These are phyloP conservation scores for Eupithecia dodoneata DNA, from an alignment of 2,888 invertebrate genomes.

Conservation along the genomic window DNA sequence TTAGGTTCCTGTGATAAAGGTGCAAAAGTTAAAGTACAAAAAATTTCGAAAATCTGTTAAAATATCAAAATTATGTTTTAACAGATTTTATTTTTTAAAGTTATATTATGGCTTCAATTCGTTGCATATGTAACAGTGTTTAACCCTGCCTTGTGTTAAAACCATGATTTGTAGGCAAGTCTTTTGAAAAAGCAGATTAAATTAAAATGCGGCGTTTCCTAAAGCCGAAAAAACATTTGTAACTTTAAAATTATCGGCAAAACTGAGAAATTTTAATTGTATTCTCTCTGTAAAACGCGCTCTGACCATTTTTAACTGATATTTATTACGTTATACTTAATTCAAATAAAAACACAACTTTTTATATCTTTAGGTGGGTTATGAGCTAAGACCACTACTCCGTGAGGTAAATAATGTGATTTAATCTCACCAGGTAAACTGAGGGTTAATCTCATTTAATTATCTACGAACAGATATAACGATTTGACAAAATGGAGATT, in stretches of 20 bases:
- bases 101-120: background rate
- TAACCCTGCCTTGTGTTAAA: background rate
- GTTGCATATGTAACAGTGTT: background rate
- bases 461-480: background rate
- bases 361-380: too few relatives aligned
- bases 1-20: background rate
- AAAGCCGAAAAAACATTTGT: background rate
- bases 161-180: background rate
- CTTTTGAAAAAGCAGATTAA: background rate
- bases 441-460: background rate
- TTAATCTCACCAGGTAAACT: too few relatives aligned
- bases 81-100: too few relatives aligned
- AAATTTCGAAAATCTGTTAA: background rate
- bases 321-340: background rate
- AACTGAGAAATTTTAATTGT: background rate
- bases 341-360: too few relatives aligned
- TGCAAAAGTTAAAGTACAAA: background rate
- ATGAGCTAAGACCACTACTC: too few relatives aligned
- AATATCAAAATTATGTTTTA: background rate
- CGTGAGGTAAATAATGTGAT: too few relatives aligned
- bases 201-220: background rate
- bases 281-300: too few relatives aligned
- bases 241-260: background rate
- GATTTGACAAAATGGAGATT: too few relatives aligned
- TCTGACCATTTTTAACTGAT: too few relatives aligned